A percentile compares a stretch with the other conserved stretches of the same genome.
Evolutionary conservation across 2,797 vertebrate species (phyloP).

Genomic region (Strix occidentalis): DNA sequence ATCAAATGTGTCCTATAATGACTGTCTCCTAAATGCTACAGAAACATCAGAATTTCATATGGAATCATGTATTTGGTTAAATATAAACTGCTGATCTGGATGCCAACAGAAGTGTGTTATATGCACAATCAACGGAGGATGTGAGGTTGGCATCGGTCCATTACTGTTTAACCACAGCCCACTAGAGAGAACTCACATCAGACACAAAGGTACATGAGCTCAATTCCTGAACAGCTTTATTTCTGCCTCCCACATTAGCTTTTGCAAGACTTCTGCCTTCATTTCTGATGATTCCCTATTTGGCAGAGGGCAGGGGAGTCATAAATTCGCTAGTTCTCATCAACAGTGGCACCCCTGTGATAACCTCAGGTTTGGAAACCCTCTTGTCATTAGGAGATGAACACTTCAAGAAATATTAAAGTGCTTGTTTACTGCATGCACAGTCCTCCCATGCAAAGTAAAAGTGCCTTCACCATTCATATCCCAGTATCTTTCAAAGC

Average conservation of each 20-base stretch:
- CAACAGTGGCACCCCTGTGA: background rate
- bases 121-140: background rate
- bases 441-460: background rate
- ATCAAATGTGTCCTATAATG: background rate
- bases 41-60: background rate
- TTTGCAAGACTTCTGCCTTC: background rate
- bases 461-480: background rate
- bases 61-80: background rate
- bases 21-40: background rate
- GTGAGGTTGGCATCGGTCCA: background rate
- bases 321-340: background rate
- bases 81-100: background rate
- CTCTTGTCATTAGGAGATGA: background rate
- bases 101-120: background rate
- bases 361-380: constrained; percentile 5
- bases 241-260: background rate
- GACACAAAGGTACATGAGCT: background rate
- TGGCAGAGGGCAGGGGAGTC: background rate
- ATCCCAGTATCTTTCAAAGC: background rate
- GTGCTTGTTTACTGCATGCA: background rate
- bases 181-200: background rate
- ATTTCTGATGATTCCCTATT: background rate
- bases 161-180: background rate
- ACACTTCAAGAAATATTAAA: constrained; percentile 21
- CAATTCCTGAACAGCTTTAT: background rate